Base-by-base conservation (phyloP, 2,113 vertebrate genomes). In the Psittacus erithacus region DNA sequence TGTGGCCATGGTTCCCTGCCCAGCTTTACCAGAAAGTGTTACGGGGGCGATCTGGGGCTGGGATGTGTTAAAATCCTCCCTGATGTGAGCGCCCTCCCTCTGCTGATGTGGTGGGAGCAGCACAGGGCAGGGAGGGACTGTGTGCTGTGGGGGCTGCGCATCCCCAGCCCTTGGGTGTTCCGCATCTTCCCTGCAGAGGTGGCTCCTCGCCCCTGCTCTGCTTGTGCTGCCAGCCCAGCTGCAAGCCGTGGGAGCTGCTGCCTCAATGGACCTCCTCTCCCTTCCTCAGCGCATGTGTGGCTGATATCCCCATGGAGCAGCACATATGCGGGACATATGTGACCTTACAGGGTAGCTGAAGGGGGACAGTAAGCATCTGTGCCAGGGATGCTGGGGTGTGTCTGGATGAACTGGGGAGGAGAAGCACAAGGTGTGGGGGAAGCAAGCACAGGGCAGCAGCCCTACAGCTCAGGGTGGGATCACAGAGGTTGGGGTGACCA, bases 321-420 rank as follows among this genome's bases (percentile, higher is more conserved):
- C 24, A 2, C 27, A 9, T 35, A 59, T 24, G 22, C 44, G 38
- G 41, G 27, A 57, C 77, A 16, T 5, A 9, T 0, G 2, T 38
- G 63, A 57, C 50, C 63, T 8, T 2, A 7, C 0, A 1, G 64
- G 7, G 6, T 4, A 13, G 46, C 25, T 50, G 5, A 59, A n/a
- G 23, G n/a, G 27, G 25, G 13, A 10, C 69, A 70, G 60, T 2
- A 13, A n/a, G 3, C 6, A 18, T 10, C 44, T 0, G 0, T 1
- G 1, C 6, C 41, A 0, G 1, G 29, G 47, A 24, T 53, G 6
- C 2, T 17, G 41, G 24, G 17, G 9, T 28, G 43, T 1, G 0
- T 17, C 35, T 1, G 1, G 29, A 31, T 6, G 3, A 63, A 10
- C 4, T 2, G 8, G 14, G 19, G 16, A 17, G 22, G 62, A 20